Evolutionary conservation across 2,888 invertebrate genomes (phyloP), one percentile per base, ranked within the genome.

Genomic region (Coremacera marginata): DNA sequence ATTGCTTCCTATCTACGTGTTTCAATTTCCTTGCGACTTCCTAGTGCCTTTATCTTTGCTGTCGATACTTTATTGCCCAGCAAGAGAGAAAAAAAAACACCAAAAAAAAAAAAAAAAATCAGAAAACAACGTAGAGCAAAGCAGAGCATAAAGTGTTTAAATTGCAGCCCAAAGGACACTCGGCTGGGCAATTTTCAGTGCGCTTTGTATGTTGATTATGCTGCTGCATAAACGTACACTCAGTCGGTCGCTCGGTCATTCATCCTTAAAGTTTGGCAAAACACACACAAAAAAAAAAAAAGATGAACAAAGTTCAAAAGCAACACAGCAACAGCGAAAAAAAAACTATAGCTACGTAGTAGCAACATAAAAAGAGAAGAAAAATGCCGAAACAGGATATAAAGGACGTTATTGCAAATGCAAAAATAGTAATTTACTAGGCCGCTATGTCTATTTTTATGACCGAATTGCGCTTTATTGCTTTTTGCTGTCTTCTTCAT

Each of bases 401-500:
- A 60, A 71, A 57, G 57, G 37, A 57, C 75, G 65, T 49, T 27
- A 68, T 60, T 55, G 67, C 44, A 75, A 68, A 57, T 68, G 75
- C 57, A 68, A 67, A 68, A 75, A 44, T 67, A 57, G 75, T 68
- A 57, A 74, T 67, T 74, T 74, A 62, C 51, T 72, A 31, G 44
- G 72, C n/a, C 70, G 70, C 49, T 72, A 22, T 49, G 78, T 73
- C 70, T 73, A 78, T 75, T 71, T 78, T 79, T 75, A 76, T 74
- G 73, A 74, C 85, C 85, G 82, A 85, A 85, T 84, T 84, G 86
- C 84, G 84, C 85, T 86, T 85, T 86, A 85, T 86, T 85, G 82
- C 86, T 82, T 78, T 82, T 76, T 80, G 25, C 51, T 63, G 34
- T 49, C 51, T 31, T 37, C 62, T 3, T 14, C 70, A 82, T 80